Base-by-base conservation (phyloP, 2,888 invertebrate genomes). In the Polymixis flavicincta region DNA sequence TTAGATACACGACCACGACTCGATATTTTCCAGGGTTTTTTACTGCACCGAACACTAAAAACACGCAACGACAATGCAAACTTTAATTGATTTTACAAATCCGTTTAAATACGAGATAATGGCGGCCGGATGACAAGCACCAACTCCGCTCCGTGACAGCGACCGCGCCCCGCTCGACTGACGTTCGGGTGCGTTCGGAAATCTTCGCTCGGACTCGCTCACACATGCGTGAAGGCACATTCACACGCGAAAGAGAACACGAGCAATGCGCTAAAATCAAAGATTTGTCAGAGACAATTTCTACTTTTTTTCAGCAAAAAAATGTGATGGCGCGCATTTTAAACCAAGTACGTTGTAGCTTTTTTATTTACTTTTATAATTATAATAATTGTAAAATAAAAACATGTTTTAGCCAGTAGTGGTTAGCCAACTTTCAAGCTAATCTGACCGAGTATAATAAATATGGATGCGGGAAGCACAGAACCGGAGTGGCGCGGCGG, bases 131-230 rank as follows among this genome's bases (percentile, higher is more conserved):
- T 97, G 97, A 97, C 97, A 96, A 94, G 94, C 96, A 94, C 96
- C 96, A 96, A 95, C 96, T 95, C 94, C 94, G 91, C 94, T 96
- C 96, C 96, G 96, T 96, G 97, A 97, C 97, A 95, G 96, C 97
- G 96, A 97, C 97, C 97, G 97, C 97, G 96, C 96, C 96, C 96
- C 96, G 96, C 96, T 96, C 96, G 95, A 96, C 96, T 96, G 96
- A 96, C 95, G 95, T 94, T 96, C 96, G 96, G 95, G 88, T 90
- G 90, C 93, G 92, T 93, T 96, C 96, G 96, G 95, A 89, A 90
- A 90, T 91, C 90, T 94, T 95, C 96, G 95, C 93, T 93, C 94
- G 92, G 89, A 85, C 95, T 96, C 95, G 96, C 94, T 95, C 94
- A 95, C 96, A 95, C 96, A 95, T 95, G 96, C 96, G 95, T 95